Conservation (phyloP, 1,140 invertebrate species). For the Tribolium castaneum region DNA sequence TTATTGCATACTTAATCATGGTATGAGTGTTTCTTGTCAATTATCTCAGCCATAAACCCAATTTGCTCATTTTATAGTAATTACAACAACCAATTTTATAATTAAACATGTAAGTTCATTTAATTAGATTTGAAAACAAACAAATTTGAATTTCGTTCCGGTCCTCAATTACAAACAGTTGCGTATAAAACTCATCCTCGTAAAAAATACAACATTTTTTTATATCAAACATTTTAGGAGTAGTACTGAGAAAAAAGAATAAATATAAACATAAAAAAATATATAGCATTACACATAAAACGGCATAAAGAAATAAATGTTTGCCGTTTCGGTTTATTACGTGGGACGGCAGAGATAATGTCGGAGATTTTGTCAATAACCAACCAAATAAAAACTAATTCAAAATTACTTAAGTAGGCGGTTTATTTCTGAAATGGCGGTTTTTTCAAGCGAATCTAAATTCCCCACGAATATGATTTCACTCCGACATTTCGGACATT, state of each 20-base stretch:
- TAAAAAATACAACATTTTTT: constrained; percentile 5
- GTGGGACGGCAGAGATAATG: neutral
- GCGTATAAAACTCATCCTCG: neutral
- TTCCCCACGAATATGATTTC: neutral
- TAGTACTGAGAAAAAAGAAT: constrained; percentile 14
- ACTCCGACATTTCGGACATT: neutral
- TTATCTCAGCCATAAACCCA: too few relatives aligned
- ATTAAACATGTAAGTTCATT: too few relatives aligned
- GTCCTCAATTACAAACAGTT: neutral
- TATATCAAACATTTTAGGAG: constrained; percentile 2
- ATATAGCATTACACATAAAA: constrained; percentile 16
- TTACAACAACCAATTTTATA: too few relatives aligned
- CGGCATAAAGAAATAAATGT: constrained; percentile 18
- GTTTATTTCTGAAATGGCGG: too few relatives aligned
- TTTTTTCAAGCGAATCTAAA: neutral
- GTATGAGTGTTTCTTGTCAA: too few relatives aligned
- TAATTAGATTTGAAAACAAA: too few relatives aligned
- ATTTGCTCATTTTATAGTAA: too few relatives aligned
- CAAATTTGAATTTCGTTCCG: too few relatives aligned
- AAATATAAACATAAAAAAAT: constrained; percentile 28
- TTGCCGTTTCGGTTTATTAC: constrained; percentile 8
- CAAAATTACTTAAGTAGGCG: neutral
- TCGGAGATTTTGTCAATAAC: neutral
- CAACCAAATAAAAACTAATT: neutral
- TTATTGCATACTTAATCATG: too few relatives aligned